A percentile compares a stretch with the other conserved stretches of the same genome.
Conservation (phyloP, 2,113 vertebrate species). For the Sclerurus mexicanus region DNA sequence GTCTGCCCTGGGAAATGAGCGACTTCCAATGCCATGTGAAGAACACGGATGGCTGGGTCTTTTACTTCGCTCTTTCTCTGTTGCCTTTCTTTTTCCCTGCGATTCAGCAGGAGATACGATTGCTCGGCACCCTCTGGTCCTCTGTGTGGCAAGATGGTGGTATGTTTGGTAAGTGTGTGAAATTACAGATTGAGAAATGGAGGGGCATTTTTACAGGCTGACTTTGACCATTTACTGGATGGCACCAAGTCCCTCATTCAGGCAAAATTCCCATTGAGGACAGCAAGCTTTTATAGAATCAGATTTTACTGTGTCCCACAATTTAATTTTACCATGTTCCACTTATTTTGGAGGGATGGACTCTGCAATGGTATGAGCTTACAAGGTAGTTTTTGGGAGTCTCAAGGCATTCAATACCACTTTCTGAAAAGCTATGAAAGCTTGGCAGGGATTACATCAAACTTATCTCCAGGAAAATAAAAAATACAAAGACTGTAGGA, state of each 20-base stretch:
- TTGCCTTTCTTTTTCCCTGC: neutral
- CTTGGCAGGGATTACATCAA: neutral
- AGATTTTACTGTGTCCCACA: neutral
- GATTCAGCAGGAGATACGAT: neutral
- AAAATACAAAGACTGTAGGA: neutral
- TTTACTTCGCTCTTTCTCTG: neutral
- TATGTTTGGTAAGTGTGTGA: neutral
- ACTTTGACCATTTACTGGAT: neutral
- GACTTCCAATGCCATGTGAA: neutral
- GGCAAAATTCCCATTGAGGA: neutral
- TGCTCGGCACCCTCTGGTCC: neutral
- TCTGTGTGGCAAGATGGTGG: neutral
- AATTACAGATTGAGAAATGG: neutral
- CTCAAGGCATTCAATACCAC: neutral
- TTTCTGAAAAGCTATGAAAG: neutral
- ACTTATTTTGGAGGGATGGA: neutral
- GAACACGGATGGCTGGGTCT: neutral
- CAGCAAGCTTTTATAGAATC: neutral
- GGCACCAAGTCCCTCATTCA: neutral
- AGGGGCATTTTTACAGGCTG: neutral
- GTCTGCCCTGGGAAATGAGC: neutral
- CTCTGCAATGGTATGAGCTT: neutral
- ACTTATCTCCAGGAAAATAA: neutral
- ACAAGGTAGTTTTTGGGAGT: neutral
- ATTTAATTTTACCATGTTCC: neutral